Percentiles rank a stretch among this genome's conserved stretches.
Evolutionary conservation across 2,797 vertebrate species (phyloP).

Genomic region (Podarcis lilfordi): DNA sequence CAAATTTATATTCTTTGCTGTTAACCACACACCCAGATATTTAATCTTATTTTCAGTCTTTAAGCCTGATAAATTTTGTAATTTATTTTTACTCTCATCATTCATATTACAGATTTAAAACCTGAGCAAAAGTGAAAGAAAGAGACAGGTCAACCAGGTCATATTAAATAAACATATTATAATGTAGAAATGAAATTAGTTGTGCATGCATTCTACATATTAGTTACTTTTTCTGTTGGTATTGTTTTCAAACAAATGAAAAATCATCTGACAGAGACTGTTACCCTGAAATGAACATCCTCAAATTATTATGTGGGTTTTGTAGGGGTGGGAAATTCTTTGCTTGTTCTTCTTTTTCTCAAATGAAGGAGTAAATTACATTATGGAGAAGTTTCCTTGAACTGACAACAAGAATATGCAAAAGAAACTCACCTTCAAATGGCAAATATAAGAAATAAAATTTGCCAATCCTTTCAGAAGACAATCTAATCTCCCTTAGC

Average conservation of each 20-base stretch:
- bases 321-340: too few species aligned
- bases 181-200: neutral
- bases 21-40: too few species aligned
- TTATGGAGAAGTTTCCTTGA: neutral
- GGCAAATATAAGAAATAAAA: neutral
- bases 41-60: too few species aligned
- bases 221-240: neutral
- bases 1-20: too few species aligned
- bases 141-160: neutral
- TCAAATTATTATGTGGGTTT: neutral
- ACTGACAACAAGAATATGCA: neutral
- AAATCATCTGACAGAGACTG: neutral
- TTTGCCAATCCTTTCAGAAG: neutral
- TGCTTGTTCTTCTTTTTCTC: too few species aligned
- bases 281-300: neutral
- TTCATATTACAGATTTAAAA: neutral
- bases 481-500: constrained; percentile 1
- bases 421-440: neutral
- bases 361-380: constrained; percentile 1
- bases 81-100: too few species aligned
- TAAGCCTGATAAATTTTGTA: too few species aligned
- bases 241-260: neutral
- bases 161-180: neutral
- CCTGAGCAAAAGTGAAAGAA: neutral
- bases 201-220: neutral